phyloP scores from a whole-genome alignment of 2,797 vertebrate genomes.

The Balearica regulorum region DNA sequence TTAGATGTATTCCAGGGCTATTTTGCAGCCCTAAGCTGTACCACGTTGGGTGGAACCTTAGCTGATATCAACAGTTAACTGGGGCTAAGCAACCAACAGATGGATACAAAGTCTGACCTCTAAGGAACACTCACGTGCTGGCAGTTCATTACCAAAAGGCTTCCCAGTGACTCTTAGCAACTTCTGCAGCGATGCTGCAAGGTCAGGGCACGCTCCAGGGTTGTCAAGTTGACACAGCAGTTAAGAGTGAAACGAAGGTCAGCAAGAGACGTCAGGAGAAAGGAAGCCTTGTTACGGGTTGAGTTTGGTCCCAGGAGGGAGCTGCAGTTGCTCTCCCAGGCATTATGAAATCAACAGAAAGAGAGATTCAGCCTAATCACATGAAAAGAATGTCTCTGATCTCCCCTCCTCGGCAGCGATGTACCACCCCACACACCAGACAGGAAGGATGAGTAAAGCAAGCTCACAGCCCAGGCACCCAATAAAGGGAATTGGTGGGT shows the following conservation, averaged over 20 bases:
- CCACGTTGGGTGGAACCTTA: neutral
- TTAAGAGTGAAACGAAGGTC: neutral
- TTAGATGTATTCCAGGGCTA: neutral
- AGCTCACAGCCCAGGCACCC: neutral
- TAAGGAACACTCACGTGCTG: neutral
- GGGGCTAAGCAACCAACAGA: neutral
- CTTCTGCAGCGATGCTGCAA: neutral
- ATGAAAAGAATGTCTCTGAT: neutral
- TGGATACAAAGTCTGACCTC: neutral
- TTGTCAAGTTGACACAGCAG: neutral
- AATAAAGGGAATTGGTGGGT: neutral
- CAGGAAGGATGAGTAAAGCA: neutral
- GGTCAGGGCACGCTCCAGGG: neutral
- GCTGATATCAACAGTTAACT: neutral
- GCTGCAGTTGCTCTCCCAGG: neutral
- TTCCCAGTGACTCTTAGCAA: neutral
- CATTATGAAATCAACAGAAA: neutral
- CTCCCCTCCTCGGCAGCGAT: neutral
- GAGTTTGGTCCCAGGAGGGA: neutral
- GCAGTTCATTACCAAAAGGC: neutral
- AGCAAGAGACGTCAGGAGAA: neutral
- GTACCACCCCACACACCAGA: no score
- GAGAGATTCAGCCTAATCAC: neutral
- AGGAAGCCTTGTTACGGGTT: neutral
- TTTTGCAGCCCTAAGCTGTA: neutral